Percentiles rank a stretch among this genome's conserved stretches.
These are phyloP conservation scores for Chloromyia formosa DNA, from an alignment of 2,888 invertebrate genomes.

Conservation along the genomic window DNA sequence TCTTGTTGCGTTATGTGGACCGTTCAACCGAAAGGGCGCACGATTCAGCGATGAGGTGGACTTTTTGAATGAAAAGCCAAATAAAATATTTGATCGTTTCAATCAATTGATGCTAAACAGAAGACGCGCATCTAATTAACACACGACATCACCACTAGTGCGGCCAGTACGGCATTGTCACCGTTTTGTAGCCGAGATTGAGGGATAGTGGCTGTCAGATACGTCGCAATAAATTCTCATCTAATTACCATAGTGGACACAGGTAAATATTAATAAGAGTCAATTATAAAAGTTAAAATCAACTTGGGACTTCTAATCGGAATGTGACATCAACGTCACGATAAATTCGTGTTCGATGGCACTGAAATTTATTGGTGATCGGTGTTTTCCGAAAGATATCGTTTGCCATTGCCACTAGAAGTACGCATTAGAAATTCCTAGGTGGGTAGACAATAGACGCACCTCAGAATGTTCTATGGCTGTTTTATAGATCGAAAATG, in stretches of 20 bases:
- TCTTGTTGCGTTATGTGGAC: too few species aligned
- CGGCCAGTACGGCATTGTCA: background rate
- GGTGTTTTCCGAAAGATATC: background rate
- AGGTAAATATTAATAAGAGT: constrained; percentile 39
- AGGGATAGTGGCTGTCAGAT: background rate
- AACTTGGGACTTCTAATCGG: constrained; percentile 12
- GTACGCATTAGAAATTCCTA: too few species aligned
- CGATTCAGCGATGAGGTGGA: background rate
- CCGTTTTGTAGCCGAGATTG: background rate
- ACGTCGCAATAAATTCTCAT: constrained; percentile 30
- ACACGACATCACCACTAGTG: background rate
- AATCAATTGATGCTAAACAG: constrained; percentile 26
- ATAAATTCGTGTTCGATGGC: background rate
- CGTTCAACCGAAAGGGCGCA: too few species aligned
- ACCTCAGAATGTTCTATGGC: too few species aligned
- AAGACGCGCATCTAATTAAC: constrained; percentile 39
- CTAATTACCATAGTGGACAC: constrained; percentile 30
- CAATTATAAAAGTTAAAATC: constrained; percentile 24
- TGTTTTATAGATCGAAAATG: too few species aligned
- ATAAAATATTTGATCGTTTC: constrained; percentile 26
- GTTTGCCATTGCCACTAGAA: too few species aligned
- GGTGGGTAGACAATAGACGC: too few species aligned
- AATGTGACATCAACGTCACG: constrained; percentile 31
- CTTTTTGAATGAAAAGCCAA: background rate
- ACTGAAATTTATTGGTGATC: constrained; percentile 26